Evolutionary conservation across 2,888 invertebrate genomes (phyloP), one percentile per base, ranked within the genome.

Genomic region (Mactromeris polynyma): DNA sequence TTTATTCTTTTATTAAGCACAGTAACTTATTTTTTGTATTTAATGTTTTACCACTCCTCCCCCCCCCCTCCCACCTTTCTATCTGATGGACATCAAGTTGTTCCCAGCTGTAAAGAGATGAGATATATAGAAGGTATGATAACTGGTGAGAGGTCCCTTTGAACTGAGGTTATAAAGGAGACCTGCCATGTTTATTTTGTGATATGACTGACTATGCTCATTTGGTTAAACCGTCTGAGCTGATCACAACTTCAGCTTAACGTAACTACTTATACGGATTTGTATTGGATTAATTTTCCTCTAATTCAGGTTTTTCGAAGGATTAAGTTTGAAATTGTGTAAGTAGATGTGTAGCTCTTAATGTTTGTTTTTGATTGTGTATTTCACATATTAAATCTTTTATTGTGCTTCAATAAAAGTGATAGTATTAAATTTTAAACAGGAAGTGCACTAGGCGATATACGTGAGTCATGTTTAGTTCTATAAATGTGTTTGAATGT

Each of bases 151-250:
- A 81, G 83, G 58, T 77, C 79, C 58, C 78, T 86, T 73, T 58
- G 77, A 81, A 58, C 79, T 26, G 54, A 14, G 38, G 87, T 78
- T 78, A 83, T 87, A 87, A 87, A 87, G 73, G 83, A 82, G 83
- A 51, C 81, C 38, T 54, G 83, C 64, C 77, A 78, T 87, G 79
- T 87, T 87, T 86, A 81, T 82, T 86, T 86, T 83, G 58, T 87
- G 87, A 87, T 87, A 87, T 77, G 51, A 79, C 73, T 36, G 36
- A 36, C 73, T 17, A 33, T 14, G 36, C 33, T 73, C 73, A 73
- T 73, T 73, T 36, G 9, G 73, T 73, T 73, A 36, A 73, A 73
- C 73, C 33, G 33, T 33, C 31, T 36, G 36, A 17, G 73, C 73
- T 36, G 73, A 73, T 73, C 73, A 73, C 73, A 73, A 36, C 73